phyloP scores from a whole-genome alignment of 2,797 vertebrate species.

The Acipenser ruthenus region DNA sequence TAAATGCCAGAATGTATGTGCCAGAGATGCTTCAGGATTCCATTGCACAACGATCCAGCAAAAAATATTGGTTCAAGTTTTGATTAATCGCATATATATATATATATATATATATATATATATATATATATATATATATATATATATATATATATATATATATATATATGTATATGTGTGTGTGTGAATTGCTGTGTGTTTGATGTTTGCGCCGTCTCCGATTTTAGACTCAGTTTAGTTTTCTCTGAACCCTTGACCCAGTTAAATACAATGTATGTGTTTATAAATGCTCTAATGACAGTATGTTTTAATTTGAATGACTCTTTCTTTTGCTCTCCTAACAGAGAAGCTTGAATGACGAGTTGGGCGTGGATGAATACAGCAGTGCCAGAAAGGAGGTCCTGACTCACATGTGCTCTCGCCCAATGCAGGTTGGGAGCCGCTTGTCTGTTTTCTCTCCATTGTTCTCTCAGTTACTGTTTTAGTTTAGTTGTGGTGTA shows the following conservation, averaged over 20 bases:
- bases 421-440: constrained; percentile 84
- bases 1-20: too few species aligned
- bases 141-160: background rate
- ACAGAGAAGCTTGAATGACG: constrained; percentile 75
- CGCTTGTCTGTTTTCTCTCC: constrained; percentile 3
- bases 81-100: too few species aligned
- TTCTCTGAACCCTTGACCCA: too few species aligned
- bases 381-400: constrained; percentile 79
- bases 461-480: constrained; percentile 1
- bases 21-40: too few species aligned
- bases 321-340: constrained; percentile 19
- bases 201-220: background rate
- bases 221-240: background rate
- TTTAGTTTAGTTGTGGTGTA: too few species aligned
- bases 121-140: background rate
- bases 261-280: background rate
- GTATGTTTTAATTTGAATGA: background rate
- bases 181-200: background rate
- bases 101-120: background rate
- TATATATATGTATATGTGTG: background rate
- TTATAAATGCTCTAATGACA: background rate
- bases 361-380: constrained; percentile 73
- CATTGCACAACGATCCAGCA: too few species aligned
- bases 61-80: too few species aligned
- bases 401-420: constrained; percentile 89